A percentile compares a stretch with the other conserved stretches of the same genome.
Evolutionary conservation across 2,113 vertebrate species (phyloP).

Genomic region (Nothobranchius kuhntae): DNA sequence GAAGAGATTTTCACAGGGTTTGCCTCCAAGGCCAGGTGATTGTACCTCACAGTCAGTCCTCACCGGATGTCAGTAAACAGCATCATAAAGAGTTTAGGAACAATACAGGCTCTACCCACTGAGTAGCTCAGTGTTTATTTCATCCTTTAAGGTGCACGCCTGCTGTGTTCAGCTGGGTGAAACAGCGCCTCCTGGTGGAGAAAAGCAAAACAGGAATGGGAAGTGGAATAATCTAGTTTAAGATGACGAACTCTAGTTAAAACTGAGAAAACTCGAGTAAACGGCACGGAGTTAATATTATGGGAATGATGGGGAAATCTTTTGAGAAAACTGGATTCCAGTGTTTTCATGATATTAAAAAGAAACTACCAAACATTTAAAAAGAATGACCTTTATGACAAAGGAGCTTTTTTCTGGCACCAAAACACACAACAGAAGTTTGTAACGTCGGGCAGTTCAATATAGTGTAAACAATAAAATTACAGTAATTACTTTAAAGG

Average conservation of each 20-base stretch:
- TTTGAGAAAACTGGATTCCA: background rate
- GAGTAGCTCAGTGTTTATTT: conserved; percentile 47
- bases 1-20: conserved; percentile 51
- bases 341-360: background rate
- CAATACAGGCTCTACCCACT: background rate
- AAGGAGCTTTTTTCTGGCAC: conserved; percentile 14
- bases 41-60: conserved; percentile 72
- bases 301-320: background rate
- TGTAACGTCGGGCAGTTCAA: conserved; percentile 70
- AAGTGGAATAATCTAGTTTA: conserved; percentile 7
- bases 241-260: background rate
- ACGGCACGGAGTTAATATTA: conserved; percentile 42
- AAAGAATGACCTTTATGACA: conserved; percentile 15
- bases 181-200: conserved; percentile 61
- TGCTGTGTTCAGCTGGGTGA: conserved; percentile 27
- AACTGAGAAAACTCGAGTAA: conserved; percentile 72
- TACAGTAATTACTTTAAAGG: conserved; percentile 36
- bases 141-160: conserved; percentile 44
- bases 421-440: conserved; percentile 43
- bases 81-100: conserved; percentile 18
- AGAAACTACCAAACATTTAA: conserved; percentile 21
- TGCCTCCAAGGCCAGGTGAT: conserved; percentile 60
- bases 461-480: conserved; percentile 59
- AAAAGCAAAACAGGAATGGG: conserved; percentile 15
- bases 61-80: conserved; percentile 30